Evolutionary conservation across 2,113 vertebrate genomes (phyloP), one percentile per base, ranked within the genome.

Genomic region (Dunckerocampus dactyliophorus): DNA sequence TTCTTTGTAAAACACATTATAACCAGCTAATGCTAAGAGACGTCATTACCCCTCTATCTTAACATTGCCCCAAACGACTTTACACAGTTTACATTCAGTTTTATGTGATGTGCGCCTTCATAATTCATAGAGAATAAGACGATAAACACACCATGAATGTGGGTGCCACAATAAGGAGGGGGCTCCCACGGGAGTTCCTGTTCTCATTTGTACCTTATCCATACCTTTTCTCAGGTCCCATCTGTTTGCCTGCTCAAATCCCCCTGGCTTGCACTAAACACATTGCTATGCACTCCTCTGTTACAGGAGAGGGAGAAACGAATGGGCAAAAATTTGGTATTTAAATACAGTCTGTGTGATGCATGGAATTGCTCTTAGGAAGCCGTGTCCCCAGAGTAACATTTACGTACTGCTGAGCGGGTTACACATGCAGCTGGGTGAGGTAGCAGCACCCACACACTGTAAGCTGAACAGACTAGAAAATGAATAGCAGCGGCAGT

Each of bases 231-330:
- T 73, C 69, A 67, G 75, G 76, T 80, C 85, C 81, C 89, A 90
- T 90, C 88, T 90, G 89, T 90, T 88, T 88, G 87, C 75, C 74
- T 83, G 85, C 77, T 85, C 75, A 88, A 90, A 90, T 91, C 89
- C 87, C 90, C 63, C 76, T 74, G 86, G 90, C 85, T 80, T 81
- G 64, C 71, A 82, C 82, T 87, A 87, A 87, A 88, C 85, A 88
- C 85, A 81, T 82, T 69, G 81, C 81, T 76, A 75, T 59, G 71
- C 73, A 61, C 69, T 77, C 72, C 75, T 85, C 73, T 74, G 69
- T 57, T 63, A 80, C 67, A 77, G 72, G 67, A 82, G 81, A 80
- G 80, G 75, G 71, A 72, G 80, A 88, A 88, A 89, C 63, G 75
- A 88, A 90, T 90, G 85, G 87, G 81, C 81, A 87, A 87, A 34